Evolutionary conservation across 2,888 invertebrate species (phyloP).

Genomic region (Tenthredo notha): DNA sequence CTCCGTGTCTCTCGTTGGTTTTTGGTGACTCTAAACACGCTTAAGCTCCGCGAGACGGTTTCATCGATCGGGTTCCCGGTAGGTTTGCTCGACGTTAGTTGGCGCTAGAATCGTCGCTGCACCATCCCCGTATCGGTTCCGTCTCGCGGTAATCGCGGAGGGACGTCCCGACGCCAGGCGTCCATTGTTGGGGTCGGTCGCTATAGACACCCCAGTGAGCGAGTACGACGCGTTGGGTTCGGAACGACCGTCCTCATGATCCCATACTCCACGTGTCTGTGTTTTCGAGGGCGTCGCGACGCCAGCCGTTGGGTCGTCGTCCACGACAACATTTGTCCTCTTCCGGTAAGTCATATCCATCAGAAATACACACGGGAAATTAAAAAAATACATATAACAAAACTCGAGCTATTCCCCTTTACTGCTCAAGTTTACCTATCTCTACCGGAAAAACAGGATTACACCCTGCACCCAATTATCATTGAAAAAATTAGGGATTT

Average conservation of each 20-base stretch:
- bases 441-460: not conserved
- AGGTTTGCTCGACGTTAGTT: conserved; percentile 37
- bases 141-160: conserved; percentile 48
- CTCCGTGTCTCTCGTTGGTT: conserved; percentile 5
- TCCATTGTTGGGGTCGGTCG: conserved; percentile 45
- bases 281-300: conserved; percentile 66
- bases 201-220: conserved; percentile 54
- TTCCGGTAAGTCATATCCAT: conserved; percentile 63
- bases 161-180: conserved; percentile 49
- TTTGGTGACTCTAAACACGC: conserved; percentile 8
- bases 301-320: conserved; percentile 68
- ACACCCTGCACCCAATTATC: not conserved
- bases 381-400: not conserved
- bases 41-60: conserved; percentile 41
- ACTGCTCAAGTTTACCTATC: not conserved
- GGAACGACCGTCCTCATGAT: conserved; percentile 64
- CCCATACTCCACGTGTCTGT: conserved; percentile 71
- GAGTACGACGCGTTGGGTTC: conserved; percentile 52
- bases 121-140: conserved; percentile 51
- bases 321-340: conserved; percentile 64
- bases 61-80: conserved; percentile 46
- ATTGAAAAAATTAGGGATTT: not conserved
- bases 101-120: conserved; percentile 48
- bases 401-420: not conserved
- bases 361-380: conserved; percentile 21